phyloP scores from a whole-genome alignment of 92 coral and sea anemone species.

The Actinernus sp. region DNA sequence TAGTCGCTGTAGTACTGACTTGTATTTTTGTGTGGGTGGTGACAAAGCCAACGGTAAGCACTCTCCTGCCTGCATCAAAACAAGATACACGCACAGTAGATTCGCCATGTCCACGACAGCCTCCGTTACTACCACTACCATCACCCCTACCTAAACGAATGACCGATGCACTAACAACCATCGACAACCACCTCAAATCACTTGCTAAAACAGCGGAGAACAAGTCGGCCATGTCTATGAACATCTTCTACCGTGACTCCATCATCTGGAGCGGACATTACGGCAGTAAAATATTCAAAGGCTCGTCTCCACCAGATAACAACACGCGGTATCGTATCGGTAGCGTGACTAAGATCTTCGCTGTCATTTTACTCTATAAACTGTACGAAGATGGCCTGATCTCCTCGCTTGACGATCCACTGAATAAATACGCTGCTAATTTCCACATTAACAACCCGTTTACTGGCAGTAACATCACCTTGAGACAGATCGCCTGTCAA shows the following conservation, averaged over 20 bases:
- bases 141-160: conserved; percentile 10
- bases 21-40: conserved; percentile 38
- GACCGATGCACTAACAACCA: conserved; percentile 6
- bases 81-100: not conserved
- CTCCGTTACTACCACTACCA: conserved; percentile 19
- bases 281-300: conserved; percentile 45
- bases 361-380: conserved; percentile 40
- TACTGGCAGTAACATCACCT: conserved; percentile 13
- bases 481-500: conserved; percentile 52
- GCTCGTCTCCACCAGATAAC: conserved; percentile 28
- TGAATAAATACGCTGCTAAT: conserved; percentile 35
- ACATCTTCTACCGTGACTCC: conserved; percentile 21
- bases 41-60: conserved; percentile 5
- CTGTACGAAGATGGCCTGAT: conserved; percentile 49
- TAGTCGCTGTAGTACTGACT: conserved; percentile 25
- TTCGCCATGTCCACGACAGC: conserved; percentile 17
- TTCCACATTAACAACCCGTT: conserved; percentile 43
- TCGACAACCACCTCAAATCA: conserved; percentile 39
- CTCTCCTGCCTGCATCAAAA: not conserved
- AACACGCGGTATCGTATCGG: conserved; percentile 50
- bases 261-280: conserved; percentile 40
- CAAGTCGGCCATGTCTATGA: conserved; percentile 39
- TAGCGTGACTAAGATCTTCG: conserved; percentile 51
- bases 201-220: conserved; percentile 19
- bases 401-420: conserved; percentile 53